A percentile compares a stretch with the other conserved stretches of the same genome.
phyloP scores from a whole-genome alignment of 2,888 invertebrate species.

The Lydus trimaculatus region DNA sequence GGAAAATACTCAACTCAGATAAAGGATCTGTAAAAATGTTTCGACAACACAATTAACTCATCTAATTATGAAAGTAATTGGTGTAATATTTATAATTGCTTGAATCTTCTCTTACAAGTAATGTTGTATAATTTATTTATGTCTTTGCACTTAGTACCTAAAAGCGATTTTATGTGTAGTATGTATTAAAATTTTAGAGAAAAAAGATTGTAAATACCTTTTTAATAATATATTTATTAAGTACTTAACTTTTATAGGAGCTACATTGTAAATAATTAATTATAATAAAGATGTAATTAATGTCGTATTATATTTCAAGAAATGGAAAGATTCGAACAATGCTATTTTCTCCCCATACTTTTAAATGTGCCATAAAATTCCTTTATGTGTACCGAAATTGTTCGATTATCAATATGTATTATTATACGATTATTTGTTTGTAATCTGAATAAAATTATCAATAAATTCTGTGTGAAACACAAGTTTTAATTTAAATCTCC shows the following conservation, averaged over 20 bases:
- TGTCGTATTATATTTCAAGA: slow-evolving; percentile 21
- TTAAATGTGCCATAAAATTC: slow-evolving; percentile 37
- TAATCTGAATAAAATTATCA: background rate
- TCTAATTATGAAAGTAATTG: background rate
- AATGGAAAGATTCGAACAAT: slow-evolving; percentile 11
- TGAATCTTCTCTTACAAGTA: slow-evolving; percentile 19
- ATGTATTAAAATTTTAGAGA: slow-evolving; percentile 45
- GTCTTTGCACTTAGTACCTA: slow-evolving; percentile 40
- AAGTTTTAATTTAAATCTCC: background rate
- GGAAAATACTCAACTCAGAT: background rate
- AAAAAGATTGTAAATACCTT: slow-evolving; percentile 49
- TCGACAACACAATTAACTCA: background rate
- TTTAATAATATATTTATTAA: slow-evolving; percentile 49
- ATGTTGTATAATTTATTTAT: slow-evolving; percentile 41
- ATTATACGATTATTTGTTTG: background rate
- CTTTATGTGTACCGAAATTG: background rate
- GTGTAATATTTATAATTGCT: slow-evolving; percentile 21
- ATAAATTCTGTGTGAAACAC: background rate
- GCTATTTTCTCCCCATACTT: slow-evolving; percentile 26
- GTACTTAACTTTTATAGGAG: slow-evolving; percentile 36
- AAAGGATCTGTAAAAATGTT: background rate
- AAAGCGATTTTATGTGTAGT: slow-evolving; percentile 34
- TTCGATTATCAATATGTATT: background rate
- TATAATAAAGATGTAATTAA: slow-evolving; percentile 30
- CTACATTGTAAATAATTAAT: slow-evolving; percentile 39